These are phyloP conservation scores for Atlantisia rogersi DNA, from an alignment of 2,113 vertebrate species.

Conservation along the genomic window DNA sequence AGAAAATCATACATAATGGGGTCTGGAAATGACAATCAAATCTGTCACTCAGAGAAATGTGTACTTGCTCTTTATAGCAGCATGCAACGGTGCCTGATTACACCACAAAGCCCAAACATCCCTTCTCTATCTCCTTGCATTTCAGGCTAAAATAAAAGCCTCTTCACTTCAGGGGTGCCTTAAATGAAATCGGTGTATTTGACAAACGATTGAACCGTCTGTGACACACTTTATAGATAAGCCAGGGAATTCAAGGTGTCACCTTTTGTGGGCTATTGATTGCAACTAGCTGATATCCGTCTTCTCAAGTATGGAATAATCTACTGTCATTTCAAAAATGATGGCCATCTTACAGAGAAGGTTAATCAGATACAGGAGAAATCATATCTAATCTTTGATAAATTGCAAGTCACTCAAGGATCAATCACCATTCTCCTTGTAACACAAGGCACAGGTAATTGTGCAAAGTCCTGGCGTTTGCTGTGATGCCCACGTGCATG, in stretches of 20 bases:
- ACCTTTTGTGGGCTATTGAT: conserved; percentile 74
- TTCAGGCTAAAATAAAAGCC: conserved; percentile 23
- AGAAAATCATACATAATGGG: conserved; percentile 23
- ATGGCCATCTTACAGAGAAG: conserved; percentile 67
- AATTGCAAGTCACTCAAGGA: conserved; percentile 47
- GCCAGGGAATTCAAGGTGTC: conserved; percentile 69
- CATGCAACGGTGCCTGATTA: conserved; percentile 17
- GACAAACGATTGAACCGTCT: not conserved
- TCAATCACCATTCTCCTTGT: conserved; percentile 1
- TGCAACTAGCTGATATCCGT: conserved; percentile 76
- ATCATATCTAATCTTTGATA: conserved; percentile 45
- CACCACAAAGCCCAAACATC: not conserved
- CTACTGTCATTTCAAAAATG: conserved; percentile 70
- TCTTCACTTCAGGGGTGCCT: conserved; percentile 12
- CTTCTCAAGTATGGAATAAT: conserved; percentile 74
- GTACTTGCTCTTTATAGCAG: not conserved
- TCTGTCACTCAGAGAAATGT: not conserved
- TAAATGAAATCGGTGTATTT: not conserved
- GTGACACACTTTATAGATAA: conserved; percentile 72
- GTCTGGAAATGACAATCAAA: conserved; percentile 33
- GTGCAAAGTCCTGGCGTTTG: not conserved
- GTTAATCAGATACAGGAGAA: conserved; percentile 79
- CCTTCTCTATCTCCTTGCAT: not conserved
- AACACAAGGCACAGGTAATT: not conserved
- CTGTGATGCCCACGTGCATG: not conserved